These are phyloP conservation scores for Graphium colonna DNA, from an alignment of 2,888 invertebrate genomes.

Conservation along the genomic window DNA sequence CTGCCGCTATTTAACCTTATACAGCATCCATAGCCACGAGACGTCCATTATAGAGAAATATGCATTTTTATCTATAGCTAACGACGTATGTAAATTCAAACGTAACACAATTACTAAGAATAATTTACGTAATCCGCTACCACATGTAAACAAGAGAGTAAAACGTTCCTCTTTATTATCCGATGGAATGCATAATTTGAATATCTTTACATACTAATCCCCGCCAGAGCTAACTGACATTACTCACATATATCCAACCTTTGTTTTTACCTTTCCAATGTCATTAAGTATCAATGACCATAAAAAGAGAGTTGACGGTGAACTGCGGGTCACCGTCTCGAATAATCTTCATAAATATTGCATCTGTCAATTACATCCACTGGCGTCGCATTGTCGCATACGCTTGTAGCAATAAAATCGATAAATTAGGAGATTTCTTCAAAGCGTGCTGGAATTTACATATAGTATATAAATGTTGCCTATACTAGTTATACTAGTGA, in stretches of 20 bases:
- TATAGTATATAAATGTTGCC: no score
- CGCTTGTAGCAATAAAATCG: conserved; percentile 37
- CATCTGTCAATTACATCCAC: conserved; percentile 26
- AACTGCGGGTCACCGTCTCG: conserved; percentile 44
- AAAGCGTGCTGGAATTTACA: conserved; percentile 24
- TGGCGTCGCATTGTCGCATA: conserved; percentile 31
- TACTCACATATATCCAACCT: conserved; percentile 11
- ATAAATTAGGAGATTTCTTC: conserved; percentile 52
- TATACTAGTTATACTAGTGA: no score
- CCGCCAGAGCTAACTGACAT: conserved; percentile 4
- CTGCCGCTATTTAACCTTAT: no score
- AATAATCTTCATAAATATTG: conserved; percentile 31
- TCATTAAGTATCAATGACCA: conserved; percentile 36
- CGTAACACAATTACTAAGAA: not conserved
- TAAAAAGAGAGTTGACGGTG: conserved; percentile 43
- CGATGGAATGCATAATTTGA: conserved; percentile 19
- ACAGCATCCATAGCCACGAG: no score
- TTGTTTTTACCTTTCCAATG: conserved; percentile 30
- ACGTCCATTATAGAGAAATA: no score
- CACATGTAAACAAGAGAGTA: conserved; percentile 5
- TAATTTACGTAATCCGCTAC: conserved; percentile 10
- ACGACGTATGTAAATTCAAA: not conserved
- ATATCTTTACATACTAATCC: conserved; percentile 23
- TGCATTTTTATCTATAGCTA: not conserved
- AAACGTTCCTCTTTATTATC: conserved; percentile 11